Conservation (phyloP, 2,113 vertebrate species). For the Theristicus caerulescens region DNA sequence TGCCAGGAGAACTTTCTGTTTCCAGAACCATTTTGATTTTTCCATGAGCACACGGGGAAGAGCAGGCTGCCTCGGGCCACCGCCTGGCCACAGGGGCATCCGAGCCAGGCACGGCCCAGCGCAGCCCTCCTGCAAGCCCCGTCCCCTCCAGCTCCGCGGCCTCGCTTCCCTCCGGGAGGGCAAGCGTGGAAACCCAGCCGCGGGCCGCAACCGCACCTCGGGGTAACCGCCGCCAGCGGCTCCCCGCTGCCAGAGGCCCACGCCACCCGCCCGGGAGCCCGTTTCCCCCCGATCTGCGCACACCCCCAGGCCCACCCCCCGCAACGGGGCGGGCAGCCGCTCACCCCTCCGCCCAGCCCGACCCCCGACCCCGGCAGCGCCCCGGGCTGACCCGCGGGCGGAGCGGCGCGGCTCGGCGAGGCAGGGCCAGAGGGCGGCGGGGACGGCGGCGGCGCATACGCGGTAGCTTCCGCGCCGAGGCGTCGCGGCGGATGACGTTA, state of each 20-base stretch:
- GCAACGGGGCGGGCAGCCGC: too few species aligned
- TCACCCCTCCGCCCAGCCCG: not conserved
- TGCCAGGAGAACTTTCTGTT: rapidly evolving
- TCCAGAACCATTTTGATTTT: too few species aligned
- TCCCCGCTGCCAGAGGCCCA: not conserved
- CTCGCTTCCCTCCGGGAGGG: not conserved
- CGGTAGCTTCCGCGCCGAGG: not conserved
- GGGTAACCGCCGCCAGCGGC: not conserved
- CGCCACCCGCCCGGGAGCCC: not conserved
- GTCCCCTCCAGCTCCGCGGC: not conserved
- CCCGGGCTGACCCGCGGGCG: not conserved
- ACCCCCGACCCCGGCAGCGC: not conserved
- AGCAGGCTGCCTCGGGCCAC: not conserved
- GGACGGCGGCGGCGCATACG: not conserved
- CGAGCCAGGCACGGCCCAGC: too few species aligned
- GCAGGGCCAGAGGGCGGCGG: not conserved
- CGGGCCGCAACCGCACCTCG: not conserved
- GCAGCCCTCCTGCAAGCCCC: not conserved
- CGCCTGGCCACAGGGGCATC: not conserved
- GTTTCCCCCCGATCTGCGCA: too few species aligned
- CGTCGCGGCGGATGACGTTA: not conserved
- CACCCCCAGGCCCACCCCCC: too few species aligned
- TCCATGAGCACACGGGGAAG: rapidly evolving
- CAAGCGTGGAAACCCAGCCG: not conserved
- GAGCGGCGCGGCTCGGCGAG: not conserved